A percentile compares a stretch with the other conserved stretches of the same genome.
phyloP scores from a whole-genome alignment of 2,797 vertebrate species.

The Catamblyrhynchus diadema region DNA sequence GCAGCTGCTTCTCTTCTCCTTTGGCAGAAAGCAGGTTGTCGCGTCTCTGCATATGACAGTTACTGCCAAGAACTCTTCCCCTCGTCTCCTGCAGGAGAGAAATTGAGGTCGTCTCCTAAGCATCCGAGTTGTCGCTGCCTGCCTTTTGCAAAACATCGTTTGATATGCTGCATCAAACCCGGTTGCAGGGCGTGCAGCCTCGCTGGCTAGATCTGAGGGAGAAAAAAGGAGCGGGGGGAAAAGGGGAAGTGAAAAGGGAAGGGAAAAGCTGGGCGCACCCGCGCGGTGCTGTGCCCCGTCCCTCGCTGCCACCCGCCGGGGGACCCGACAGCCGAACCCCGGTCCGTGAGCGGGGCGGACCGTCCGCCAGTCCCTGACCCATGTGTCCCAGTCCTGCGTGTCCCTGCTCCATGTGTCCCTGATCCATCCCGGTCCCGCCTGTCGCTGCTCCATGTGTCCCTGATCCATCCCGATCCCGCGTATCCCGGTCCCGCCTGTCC shows the following conservation, averaged over 20 bases:
- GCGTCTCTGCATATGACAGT: not conserved
- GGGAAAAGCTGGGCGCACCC: not conserved
- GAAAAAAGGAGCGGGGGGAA: too few species aligned
- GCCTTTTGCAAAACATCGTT: not conserved
- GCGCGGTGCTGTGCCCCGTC: not conserved
- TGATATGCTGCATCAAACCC: not conserved
- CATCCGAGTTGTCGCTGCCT: not conserved
- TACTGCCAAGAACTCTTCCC: not conserved
- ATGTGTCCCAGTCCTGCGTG: not conserved
- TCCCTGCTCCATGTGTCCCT: too few species aligned
- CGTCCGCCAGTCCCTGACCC: too few species aligned
- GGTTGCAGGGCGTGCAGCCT: not conserved
- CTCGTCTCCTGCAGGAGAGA: not conserved
- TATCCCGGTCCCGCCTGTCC: too few species aligned
- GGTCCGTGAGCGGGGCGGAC: not conserved
- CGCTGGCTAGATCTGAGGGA: not conserved
- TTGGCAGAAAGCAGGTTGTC: not conserved
- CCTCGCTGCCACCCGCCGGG: not conserved
- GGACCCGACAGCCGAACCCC: not conserved
- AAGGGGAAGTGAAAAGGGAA: not conserved
- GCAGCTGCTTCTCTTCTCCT: slow-evolving; percentile 26
- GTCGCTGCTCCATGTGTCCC: too few species aligned
- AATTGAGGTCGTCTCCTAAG: slow-evolving; percentile 28
- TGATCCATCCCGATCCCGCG: too few species aligned
- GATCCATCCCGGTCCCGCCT: too few species aligned